phyloP scores from a whole-genome alignment of 1,140 invertebrate genomes.

The Holcopasites calliopsidis region DNA sequence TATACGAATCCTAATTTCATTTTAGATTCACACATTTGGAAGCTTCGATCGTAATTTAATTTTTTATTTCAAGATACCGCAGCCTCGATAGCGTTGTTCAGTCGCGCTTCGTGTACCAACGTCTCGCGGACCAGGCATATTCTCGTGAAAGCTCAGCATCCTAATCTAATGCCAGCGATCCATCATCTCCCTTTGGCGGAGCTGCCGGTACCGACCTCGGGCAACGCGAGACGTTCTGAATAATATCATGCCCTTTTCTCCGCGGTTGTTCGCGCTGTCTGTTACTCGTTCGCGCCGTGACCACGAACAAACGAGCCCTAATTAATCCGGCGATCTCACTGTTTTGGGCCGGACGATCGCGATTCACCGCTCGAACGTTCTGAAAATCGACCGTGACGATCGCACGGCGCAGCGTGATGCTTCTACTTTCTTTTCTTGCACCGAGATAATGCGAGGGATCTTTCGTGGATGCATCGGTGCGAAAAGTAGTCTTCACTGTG shows the following conservation, averaged over 20 bases:
- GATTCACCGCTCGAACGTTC: not conserved
- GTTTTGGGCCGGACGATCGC: slow-evolving; percentile 44
- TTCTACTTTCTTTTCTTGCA: no score
- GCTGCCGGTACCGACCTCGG: slow-evolving; percentile 68
- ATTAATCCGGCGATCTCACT: slow-evolving; percentile 61
- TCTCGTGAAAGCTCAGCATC: slow-evolving; percentile 74
- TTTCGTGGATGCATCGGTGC: no score
- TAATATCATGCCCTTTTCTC: slow-evolving; percentile 60
- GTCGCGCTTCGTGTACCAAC: slow-evolving; percentile 62
- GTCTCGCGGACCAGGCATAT: slow-evolving; percentile 50
- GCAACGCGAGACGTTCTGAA: slow-evolving; percentile 66
- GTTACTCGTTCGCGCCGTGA: slow-evolving; percentile 37
- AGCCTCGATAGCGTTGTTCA: slow-evolving; percentile 74
- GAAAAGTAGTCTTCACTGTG: no score
- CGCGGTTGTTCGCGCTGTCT: slow-evolving; percentile 30
- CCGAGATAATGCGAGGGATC: no score
- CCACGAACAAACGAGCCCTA: slow-evolving; percentile 71
- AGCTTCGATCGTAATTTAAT: no score
- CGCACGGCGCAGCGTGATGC: not conserved
- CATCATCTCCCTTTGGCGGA: slow-evolving; percentile 74
- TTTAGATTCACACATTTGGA: no score
- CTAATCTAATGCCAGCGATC: slow-evolving; percentile 74
- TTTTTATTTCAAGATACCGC: slow-evolving; percentile 14
- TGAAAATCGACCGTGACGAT: slow-evolving; percentile 1
- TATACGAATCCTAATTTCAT: no score